phyloP scores from a whole-genome alignment of 2,113 vertebrate genomes.

The Saccopteryx leptura region DNA sequence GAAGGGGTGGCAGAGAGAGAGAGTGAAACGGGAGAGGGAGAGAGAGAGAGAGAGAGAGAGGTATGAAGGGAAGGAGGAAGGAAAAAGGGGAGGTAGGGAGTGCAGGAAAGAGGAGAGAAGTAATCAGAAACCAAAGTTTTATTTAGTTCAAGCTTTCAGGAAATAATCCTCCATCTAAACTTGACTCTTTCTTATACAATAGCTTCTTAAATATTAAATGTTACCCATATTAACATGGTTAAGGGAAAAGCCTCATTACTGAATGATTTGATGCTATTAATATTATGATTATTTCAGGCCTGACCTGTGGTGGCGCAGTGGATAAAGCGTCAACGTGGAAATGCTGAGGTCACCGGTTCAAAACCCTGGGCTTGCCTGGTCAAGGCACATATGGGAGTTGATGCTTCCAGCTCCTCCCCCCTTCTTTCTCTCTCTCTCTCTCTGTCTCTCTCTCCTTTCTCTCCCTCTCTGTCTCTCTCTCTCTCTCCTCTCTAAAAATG shows the following conservation, averaged over 20 bases:
- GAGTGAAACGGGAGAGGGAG: no score
- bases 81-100: background rate
- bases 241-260: background rate
- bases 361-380: no score
- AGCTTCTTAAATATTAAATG: background rate
- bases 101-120: background rate
- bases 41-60: background rate
- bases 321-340: no score
- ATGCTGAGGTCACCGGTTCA: no score
- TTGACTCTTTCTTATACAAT: background rate
- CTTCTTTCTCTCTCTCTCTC: no score
- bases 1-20: fast-evolving
- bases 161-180: background rate
- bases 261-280: background rate
- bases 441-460: no score
- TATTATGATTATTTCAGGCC: background rate
- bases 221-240: background rate
- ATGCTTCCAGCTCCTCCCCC: no score
- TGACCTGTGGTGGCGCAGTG: no score
- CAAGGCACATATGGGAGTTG: no score
- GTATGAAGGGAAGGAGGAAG: background rate
- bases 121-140: slow-evolving; percentile 7
- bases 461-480: no score
- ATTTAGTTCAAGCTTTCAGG: background rate
- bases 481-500: no score